These are phyloP conservation scores for Butorides virescens DNA, from an alignment of 2,113 vertebrate species.

Conservation along the genomic window DNA sequence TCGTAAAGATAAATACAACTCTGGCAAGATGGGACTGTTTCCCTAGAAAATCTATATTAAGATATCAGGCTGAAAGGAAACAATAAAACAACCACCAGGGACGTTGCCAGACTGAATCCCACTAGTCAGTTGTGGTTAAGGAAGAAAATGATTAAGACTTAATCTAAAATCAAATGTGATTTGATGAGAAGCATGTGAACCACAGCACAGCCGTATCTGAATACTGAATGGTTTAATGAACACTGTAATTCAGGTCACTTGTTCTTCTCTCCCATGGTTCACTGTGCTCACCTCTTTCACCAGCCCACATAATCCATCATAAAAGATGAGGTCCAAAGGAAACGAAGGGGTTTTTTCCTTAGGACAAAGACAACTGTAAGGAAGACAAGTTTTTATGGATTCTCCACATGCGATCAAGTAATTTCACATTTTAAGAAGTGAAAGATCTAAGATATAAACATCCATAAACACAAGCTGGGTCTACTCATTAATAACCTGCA, in stretches of 20 bases:
- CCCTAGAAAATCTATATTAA: background rate
- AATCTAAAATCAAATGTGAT: background rate
- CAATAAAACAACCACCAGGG: background rate
- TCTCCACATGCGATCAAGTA: background rate
- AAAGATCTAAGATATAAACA: background rate
- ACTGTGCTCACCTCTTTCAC: background rate
- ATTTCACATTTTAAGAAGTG: background rate
- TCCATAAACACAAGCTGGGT: background rate
- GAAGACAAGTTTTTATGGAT: background rate
- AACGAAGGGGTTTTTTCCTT: background rate
- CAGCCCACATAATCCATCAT: background rate
- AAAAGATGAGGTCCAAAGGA: background rate
- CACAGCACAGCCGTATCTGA: background rate
- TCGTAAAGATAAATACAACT: background rate
- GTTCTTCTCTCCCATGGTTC: background rate
- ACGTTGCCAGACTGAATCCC: background rate
- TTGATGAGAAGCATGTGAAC: background rate
- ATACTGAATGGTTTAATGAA: background rate
- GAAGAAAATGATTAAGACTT: background rate
- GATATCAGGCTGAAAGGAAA: background rate
- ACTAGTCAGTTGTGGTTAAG: background rate
- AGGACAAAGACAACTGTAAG: background rate
- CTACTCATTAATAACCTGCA: background rate
- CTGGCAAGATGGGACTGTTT: background rate
- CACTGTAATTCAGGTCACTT: background rate